Conservation (phyloP, 2,888 invertebrate species). For the Chloromyia formosa region DNA sequence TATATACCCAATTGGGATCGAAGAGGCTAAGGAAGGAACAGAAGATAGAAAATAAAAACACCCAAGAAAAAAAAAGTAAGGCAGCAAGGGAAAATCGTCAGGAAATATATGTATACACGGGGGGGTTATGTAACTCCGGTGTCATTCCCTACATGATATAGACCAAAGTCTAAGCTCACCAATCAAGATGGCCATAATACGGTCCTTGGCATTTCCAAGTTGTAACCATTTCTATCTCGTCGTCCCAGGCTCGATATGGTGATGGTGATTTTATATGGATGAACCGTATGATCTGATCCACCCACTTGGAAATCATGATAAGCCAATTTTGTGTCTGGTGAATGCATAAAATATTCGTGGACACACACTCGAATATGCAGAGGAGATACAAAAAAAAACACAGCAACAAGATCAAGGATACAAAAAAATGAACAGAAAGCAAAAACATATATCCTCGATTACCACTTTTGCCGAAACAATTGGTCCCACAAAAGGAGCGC, state of each 20-base stretch:
- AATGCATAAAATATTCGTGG: slow-evolving; percentile 27
- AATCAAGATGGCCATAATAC: slow-evolving; percentile 35
- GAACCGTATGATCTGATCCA: slow-evolving; percentile 32
- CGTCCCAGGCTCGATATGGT: background rate
- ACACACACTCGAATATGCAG: background rate
- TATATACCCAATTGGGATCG: slow-evolving; percentile 43
- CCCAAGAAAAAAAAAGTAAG: background rate
- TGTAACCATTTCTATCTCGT: background rate
- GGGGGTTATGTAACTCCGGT: background rate
- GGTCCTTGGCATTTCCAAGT: slow-evolving; percentile 36
- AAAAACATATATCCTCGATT: background rate
- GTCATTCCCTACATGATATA: background rate
- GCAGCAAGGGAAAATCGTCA: background rate
- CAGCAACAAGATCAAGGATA: too few relatives aligned
- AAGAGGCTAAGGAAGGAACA: background rate
- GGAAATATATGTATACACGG: slow-evolving; percentile 23
- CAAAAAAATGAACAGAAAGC: background rate
- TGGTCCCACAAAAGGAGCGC: background rate
- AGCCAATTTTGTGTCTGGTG: slow-evolving; percentile 46
- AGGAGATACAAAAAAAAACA: background rate
- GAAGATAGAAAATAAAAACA: too few relatives aligned
- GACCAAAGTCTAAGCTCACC: slow-evolving; percentile 18
- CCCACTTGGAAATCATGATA: slow-evolving; percentile 47
- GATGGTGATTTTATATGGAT: slow-evolving; percentile 12
- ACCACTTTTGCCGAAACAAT: background rate